Evolutionary conservation across 2,113 vertebrate genomes (phyloP).

Genomic region (Casuarius casuarius): DNA sequence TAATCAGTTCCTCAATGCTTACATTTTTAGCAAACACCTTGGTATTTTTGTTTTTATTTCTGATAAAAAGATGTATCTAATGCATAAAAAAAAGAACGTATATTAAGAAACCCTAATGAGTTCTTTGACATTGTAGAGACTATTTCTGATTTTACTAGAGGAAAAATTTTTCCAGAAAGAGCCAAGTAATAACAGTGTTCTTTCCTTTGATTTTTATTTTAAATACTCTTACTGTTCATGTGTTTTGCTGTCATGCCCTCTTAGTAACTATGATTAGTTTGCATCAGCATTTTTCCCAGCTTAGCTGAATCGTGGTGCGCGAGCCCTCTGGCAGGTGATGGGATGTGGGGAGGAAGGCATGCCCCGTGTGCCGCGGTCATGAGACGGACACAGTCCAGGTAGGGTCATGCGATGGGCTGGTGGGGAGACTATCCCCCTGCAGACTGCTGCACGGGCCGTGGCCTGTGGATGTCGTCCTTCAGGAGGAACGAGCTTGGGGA

Average conservation of each 20-base stretch:
- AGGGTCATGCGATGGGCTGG: accelerated
- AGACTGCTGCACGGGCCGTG: background rate
- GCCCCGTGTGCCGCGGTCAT: background rate
- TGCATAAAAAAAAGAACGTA: background rate
- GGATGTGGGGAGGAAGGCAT: background rate
- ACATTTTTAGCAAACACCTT: background rate
- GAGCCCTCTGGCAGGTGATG: background rate
- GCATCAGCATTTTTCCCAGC: background rate
- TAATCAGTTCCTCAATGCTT: background rate
- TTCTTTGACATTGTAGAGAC: background rate
- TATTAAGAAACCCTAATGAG: background rate
- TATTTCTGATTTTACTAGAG: background rate
- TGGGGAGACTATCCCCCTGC: background rate
- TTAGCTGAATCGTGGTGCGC: background rate
- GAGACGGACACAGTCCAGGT: background rate
- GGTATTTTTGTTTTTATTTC: background rate
- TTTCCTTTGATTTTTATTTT: background rate
- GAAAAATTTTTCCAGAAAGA: background rate
- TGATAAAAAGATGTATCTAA: background rate
- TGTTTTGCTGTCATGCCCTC: background rate
- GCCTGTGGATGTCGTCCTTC: background rate
- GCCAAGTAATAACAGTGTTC: accelerated
- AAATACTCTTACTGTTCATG: background rate
- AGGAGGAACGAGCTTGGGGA: background rate
- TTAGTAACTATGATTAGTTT: background rate